Evolutionary conservation across 1,140 invertebrate species (phyloP), one percentile per base, ranked within the genome.

Genomic region (Anastrepha ludens): DNA sequence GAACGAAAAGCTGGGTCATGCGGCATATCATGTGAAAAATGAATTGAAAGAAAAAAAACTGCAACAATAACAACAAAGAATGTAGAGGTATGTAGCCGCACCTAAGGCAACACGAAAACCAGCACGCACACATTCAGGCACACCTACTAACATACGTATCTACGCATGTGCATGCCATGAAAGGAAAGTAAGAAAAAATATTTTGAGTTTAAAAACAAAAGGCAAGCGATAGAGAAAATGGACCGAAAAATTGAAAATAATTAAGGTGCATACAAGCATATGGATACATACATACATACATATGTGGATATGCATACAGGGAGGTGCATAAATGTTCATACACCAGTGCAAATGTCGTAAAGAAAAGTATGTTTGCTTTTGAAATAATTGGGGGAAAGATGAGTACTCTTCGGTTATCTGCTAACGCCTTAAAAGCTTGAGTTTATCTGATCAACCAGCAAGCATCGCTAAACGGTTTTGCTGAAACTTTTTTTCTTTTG

Each of bases 1-100:
- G 47, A 55, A 81, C n/a, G 9, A 81, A 81, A n/a, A 81, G 74
- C 41, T 74, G 39, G 67, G 67, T 74, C 67, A 74, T 74, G 67
- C 41, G 41, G 67, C 41, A 44, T 15, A 74, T 17, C 67, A 74
- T 41, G 41, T 74, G 67, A 74, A 44, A 74, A 74, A 74, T 74
- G 13, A n/a, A 74, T 44, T 74, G 67, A 47, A 44, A 41, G 5
- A 41, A 47, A 74, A 74, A 67, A 67, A 29, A 29, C 29, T 29
- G 29, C 41, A 74, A n/a, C 8, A 41, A 41, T 3, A 41, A 65
- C 6, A 65, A 8, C n/a, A 39, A 20, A 4, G 7, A 47, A 74
- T 44, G 50, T n/a, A 29, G 50, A 81, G 55, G 47, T 55, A 6
- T 55, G n/a, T 3, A 29, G 44, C 74, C 74, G 74, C 74, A 55